phyloP scores from a whole-genome alignment of 2,888 invertebrate species.

The Macropis europaea region DNA sequence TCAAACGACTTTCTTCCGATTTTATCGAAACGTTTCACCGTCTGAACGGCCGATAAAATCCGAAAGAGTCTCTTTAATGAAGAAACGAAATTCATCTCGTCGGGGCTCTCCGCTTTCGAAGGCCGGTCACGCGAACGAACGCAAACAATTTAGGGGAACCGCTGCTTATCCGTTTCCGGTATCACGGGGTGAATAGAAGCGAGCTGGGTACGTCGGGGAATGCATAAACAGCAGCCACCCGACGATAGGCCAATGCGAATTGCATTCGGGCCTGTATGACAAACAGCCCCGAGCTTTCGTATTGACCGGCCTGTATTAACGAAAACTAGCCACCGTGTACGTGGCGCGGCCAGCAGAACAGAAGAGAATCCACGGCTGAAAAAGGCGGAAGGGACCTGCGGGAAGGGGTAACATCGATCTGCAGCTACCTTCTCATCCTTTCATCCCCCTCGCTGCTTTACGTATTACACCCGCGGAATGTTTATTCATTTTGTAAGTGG shows the following conservation, averaged over 20 bases:
- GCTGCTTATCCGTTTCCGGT: constrained; percentile 12
- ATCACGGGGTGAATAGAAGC: constrained; percentile 9
- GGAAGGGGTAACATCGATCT: constrained; percentile 63
- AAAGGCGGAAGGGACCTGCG: not conserved
- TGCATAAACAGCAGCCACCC: constrained; percentile 60
- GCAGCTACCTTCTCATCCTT: constrained; percentile 53
- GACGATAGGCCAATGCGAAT: constrained; percentile 60
- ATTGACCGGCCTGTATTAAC: constrained; percentile 52
- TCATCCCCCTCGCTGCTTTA: constrained; percentile 36
- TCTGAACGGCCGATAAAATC: not conserved
- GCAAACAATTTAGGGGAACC: constrained; percentile 30
- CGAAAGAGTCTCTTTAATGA: no score
- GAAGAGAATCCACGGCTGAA: constrained; percentile 3
- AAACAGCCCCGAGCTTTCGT: constrained; percentile 54
- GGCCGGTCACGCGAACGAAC: constrained; percentile 7
- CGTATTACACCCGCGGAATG: constrained; percentile 28
- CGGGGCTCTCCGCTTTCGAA: not conserved
- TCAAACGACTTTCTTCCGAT: no score
- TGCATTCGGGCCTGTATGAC: constrained; percentile 66
- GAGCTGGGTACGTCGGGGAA: constrained; percentile 14
- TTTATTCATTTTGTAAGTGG: not conserved
- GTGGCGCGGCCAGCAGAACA: constrained; percentile 13
- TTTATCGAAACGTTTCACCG: no score
- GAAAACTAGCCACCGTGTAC: constrained; percentile 53
- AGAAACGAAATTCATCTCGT: no score